A percentile compares a stretch with the other conserved stretches of the same genome.
These are phyloP conservation scores for Ctenodactylus gundi DNA, from an alignment of 2,113 vertebrate species.

Conservation along the genomic window DNA sequence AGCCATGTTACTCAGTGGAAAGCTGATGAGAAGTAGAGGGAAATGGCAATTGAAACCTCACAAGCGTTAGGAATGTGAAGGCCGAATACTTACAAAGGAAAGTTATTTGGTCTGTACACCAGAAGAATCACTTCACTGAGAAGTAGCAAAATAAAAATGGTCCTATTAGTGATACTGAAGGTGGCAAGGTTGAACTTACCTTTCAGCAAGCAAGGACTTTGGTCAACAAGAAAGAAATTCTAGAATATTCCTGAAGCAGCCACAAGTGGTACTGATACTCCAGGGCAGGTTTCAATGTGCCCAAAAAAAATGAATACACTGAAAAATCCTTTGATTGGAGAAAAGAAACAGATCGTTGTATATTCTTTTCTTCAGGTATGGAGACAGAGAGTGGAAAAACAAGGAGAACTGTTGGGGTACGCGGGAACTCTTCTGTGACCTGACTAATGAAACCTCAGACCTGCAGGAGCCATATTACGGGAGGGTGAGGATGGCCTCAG, in stretches of 20 bases:
- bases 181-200: background rate
- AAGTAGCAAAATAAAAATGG: background rate
- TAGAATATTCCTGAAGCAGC: background rate
- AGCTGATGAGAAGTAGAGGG: slow-evolving; percentile 23
- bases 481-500: slow-evolving; percentile 69
- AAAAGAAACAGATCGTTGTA: background rate
- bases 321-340: fast-evolving
- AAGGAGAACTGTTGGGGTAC: slow-evolving; percentile 81
- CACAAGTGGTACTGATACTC: background rate
- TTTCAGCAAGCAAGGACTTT: background rate
- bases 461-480: slow-evolving; percentile 79
- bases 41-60: slow-evolving; percentile 36
- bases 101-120: background rate
- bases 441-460: slow-evolving; percentile 80
- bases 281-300: fast-evolving
- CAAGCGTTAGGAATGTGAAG: background rate
- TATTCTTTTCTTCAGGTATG: slow-evolving; percentile 77
- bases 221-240: background rate
- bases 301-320: background rate
- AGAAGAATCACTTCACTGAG: background rate
- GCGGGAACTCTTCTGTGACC: slow-evolving; percentile 77
- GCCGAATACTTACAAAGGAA: background rate
- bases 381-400: slow-evolving; percentile 79
- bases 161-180: background rate
- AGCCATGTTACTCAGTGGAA: background rate